phyloP scores from a whole-genome alignment of 1,140 invertebrate genomes.

The Halyomorpha halys region DNA sequence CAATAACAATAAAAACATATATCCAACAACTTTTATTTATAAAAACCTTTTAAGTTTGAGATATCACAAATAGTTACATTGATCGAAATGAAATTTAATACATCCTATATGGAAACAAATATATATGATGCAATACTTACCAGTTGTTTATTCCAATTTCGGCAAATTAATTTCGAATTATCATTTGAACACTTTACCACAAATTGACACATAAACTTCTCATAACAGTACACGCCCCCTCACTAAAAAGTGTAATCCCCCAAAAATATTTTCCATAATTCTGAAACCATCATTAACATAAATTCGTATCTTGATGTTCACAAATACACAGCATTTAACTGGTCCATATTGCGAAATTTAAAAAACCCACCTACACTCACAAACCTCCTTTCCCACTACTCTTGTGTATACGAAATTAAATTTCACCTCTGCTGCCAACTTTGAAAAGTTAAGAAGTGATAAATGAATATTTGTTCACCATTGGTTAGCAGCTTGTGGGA shows the following conservation, averaged over 20 bases:
- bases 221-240: conserved; percentile 3
- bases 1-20: no score
- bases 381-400: not conserved
- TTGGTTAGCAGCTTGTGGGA: not conserved
- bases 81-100: no score
- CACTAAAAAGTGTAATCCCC: not conserved
- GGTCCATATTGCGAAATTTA: no score
- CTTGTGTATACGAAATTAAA: not conserved
- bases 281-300: not conserved
- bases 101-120: no score
- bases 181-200: not conserved
- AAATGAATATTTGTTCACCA: conserved; percentile 1
- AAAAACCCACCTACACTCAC: no score
- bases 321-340: no score
- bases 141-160: not conserved
- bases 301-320: not conserved
- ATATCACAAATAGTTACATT: no score
- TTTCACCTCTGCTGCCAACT: conserved; percentile 5
- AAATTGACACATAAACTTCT: no score
- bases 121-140: not conserved
- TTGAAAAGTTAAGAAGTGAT: not conserved
- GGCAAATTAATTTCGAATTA: not conserved
- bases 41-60: no score
- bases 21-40: no score
- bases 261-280: not conserved